phyloP scores from a whole-genome alignment of 2,797 vertebrate species.

The Chelon labrosus region DNA sequence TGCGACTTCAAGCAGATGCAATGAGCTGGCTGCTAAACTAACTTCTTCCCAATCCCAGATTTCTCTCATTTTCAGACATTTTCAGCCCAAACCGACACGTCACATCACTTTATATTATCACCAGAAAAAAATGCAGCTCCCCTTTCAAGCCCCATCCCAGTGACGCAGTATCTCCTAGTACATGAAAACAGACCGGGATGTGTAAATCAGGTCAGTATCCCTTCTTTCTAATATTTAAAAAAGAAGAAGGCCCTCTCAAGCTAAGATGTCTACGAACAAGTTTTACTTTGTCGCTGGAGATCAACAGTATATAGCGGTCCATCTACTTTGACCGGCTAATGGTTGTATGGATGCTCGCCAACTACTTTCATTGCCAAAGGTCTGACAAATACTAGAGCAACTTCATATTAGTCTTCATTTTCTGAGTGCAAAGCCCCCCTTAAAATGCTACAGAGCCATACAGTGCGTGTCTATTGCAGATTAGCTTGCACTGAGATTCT shows the following conservation, averaged over 20 bases:
- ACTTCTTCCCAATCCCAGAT: not conserved
- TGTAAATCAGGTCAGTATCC: not conserved
- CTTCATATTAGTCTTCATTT: constrained; percentile 4
- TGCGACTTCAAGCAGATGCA: not conserved
- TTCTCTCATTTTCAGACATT: not conserved
- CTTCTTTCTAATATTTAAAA: not conserved
- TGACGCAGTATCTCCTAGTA: no score
- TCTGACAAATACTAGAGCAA: constrained; percentile 4
- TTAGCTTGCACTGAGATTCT: constrained; percentile 9
- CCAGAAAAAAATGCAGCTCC: no score
- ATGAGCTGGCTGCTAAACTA: not conserved
- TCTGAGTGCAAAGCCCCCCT: not conserved
- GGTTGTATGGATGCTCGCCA: not conserved
- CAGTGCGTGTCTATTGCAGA: not conserved
- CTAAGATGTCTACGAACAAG: not conserved
- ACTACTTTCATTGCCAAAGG: not conserved
- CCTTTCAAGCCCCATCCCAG: no score
- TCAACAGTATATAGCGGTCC: no score
- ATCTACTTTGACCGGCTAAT: constrained; percentile 3
- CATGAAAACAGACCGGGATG: not conserved
- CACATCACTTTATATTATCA: no score
- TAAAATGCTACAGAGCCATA: not conserved
- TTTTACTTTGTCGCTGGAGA: not conserved
- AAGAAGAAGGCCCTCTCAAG: not conserved
- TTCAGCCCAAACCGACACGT: not conserved